phyloP scores from a whole-genome alignment of 1,140 invertebrate genomes.

The Saccostrea cuccullata region DNA sequence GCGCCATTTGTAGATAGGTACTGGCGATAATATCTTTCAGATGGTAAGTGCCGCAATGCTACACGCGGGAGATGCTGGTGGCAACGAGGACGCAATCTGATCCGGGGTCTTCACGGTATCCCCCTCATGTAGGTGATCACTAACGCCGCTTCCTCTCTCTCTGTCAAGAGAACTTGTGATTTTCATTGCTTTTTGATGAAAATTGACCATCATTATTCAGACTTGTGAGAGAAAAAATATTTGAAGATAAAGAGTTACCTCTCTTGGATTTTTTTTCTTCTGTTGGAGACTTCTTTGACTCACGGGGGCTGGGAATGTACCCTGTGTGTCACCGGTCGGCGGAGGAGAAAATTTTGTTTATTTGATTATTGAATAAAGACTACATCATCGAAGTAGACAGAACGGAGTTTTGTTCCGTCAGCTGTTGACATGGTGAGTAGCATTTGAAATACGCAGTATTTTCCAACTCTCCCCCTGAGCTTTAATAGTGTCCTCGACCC shows the following conservation, averaged over 20 bases:
- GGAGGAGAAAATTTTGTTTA: background rate
- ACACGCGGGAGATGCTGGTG: constrained; percentile 15
- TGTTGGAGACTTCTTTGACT: constrained; percentile 2
- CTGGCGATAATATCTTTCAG: constrained; percentile 34
- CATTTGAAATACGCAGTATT: background rate
- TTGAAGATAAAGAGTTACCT: background rate
- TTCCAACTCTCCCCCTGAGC: too few relatives aligned
- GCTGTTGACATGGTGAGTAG: constrained; percentile 7
- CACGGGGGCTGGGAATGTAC: constrained; percentile 5
- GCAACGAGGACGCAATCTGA: constrained; percentile 36
- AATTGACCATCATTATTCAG: background rate
- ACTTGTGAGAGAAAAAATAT: background rate
- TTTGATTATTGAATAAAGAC: background rate
- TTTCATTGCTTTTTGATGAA: background rate
- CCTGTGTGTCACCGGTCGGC: background rate
- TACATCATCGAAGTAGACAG: background rate
- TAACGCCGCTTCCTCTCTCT: background rate
- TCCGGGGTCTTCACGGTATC: background rate
- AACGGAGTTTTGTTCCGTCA: constrained; percentile 26
- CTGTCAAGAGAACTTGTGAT: background rate
- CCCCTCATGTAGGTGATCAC: constrained; percentile 9
- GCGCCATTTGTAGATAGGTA: constrained; percentile 36
- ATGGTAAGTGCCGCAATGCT: constrained; percentile 33
- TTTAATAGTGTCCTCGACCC: too few relatives aligned
- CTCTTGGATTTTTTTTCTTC: background rate